These are phyloP conservation scores for Astropecten irregularis DNA, from an alignment of 53 echinoderm and acorn worm genomes.

Conservation along the genomic window DNA sequence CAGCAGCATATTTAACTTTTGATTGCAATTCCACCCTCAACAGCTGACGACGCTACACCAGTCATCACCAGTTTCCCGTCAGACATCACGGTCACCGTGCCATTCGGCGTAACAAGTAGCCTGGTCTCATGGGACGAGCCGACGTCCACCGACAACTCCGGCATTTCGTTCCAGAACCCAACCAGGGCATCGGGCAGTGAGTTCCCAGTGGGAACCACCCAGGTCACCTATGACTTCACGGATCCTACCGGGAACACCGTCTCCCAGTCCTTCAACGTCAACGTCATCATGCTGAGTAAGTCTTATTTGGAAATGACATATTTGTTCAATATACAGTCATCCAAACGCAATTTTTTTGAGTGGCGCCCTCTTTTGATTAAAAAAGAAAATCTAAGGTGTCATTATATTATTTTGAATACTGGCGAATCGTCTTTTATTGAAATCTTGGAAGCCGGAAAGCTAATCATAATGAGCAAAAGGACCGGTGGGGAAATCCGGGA, in stretches of 20 bases:
- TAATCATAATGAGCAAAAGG: too few species aligned
- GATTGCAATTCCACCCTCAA: too few species aligned
- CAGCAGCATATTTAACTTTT: too few species aligned
- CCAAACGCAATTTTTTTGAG: too few species aligned
- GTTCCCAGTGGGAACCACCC: conserved; percentile 40
- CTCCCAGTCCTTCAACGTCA: conserved; percentile 48
- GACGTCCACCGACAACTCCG: conserved; percentile 58
- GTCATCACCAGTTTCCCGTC: conserved; percentile 55
- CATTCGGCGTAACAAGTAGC: conserved; percentile 47
- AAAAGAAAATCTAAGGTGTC: too few species aligned
- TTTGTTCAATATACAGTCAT: too few species aligned
- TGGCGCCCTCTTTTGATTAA: too few species aligned
- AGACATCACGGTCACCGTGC: conserved; percentile 57
- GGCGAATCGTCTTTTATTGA: too few species aligned
- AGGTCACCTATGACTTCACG: conserved; percentile 62
- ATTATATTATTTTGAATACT: too few species aligned
- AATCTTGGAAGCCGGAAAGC: too few species aligned
- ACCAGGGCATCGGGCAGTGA: conserved; percentile 43
- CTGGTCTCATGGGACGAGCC: conserved; percentile 65
- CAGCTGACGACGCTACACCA: conserved; percentile 52
- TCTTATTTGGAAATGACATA: too few species aligned
- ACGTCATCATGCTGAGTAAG: not conserved
- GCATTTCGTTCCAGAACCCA: conserved; percentile 23
- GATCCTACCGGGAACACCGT: conserved; percentile 60
- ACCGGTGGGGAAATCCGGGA: too few species aligned